Base-by-base conservation (phyloP, 2,797 vertebrate genomes). In the Sebastes hopkinsi region DNA sequence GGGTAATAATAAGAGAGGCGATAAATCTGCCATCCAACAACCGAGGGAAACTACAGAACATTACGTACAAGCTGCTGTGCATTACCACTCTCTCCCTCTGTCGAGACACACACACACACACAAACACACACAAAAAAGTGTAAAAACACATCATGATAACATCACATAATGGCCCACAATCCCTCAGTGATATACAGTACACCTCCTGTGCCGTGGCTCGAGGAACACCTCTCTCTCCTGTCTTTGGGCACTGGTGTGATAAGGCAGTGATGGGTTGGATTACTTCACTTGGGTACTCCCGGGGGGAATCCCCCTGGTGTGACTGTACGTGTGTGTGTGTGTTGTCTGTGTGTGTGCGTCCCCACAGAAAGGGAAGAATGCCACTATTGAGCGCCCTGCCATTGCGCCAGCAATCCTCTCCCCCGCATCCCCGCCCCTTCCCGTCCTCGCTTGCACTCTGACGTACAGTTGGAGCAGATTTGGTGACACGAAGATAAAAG, bases 401-500 rank as follows among this genome's bases (percentile, higher is more conserved):
- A 88, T 89, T 90, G 90, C 90, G 72, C 91, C 84, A 89, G 90
- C 92, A 80, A 77, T 85, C 88, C 88, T 89, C 89, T 89, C 92
- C 89, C 88, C 89, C 85, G 22, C 90, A 85, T 82, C 77, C 54
- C 86, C 82, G 50, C 88, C 90, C 75, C 81, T 84, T 86, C 85
- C 92, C 89, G 72, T 88, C 92, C 90, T 89, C 68, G 64, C 88
- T 85, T 92, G 90, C 93, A 91, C 94, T 95, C 94, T 94, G 94
- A 95, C 94, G 94, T 95, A 94, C 92, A 92, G 93, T 94, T 84
- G 88, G 89, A 94, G 90, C 93, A 94, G 94, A 95, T 95, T 95
- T 94, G 90, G 94, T 95, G 93, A 95, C 94, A 94, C 72, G n/a
- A 72, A 94, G 93, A 95, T 95, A 95, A 95, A 95, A 95, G 94